These are phyloP conservation scores for Apostichopus japonicus DNA, from an alignment of 35 echinoderm and acorn worm species.

Conservation along the genomic window DNA sequence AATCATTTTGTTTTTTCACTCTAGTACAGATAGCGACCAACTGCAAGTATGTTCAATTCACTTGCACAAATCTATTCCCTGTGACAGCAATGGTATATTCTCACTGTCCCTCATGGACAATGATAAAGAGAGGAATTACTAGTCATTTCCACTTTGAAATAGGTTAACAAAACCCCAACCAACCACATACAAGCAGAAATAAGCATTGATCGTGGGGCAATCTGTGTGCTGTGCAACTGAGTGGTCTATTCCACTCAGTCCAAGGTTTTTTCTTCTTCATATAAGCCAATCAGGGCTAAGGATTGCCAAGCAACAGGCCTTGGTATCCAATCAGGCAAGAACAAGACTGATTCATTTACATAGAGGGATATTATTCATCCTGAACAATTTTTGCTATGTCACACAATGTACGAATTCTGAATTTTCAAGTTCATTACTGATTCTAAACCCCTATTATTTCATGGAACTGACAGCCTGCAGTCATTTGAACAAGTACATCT, in stretches of 20 bases:
- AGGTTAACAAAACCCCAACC: too few species aligned
- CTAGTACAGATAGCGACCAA: too few species aligned
- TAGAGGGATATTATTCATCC: not conserved
- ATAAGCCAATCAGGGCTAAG: not conserved
- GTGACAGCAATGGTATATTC: too few species aligned
- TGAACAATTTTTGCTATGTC: not conserved
- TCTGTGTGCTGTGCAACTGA: too few species aligned
- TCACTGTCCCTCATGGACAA: too few species aligned
- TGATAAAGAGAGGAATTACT: not conserved
- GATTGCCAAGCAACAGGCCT: not conserved
- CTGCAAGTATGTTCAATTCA: too few species aligned
- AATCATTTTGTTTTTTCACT: too few species aligned
- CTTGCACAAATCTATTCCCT: too few species aligned
- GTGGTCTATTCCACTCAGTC: not conserved
- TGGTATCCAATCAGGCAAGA: not conserved
- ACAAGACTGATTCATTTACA: not conserved
- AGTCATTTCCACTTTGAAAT: not conserved
- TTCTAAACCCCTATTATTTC: not conserved
- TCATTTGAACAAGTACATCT: too few species aligned
- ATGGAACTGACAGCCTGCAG: not conserved
- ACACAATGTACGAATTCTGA: not conserved
- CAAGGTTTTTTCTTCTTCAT: not conserved
- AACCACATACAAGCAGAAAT: too few species aligned
- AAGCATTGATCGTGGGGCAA: not conserved
- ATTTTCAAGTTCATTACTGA: not conserved